Conservation (phyloP, 2,113 vertebrate genomes). For the Eubucco bourcierii region DNA sequence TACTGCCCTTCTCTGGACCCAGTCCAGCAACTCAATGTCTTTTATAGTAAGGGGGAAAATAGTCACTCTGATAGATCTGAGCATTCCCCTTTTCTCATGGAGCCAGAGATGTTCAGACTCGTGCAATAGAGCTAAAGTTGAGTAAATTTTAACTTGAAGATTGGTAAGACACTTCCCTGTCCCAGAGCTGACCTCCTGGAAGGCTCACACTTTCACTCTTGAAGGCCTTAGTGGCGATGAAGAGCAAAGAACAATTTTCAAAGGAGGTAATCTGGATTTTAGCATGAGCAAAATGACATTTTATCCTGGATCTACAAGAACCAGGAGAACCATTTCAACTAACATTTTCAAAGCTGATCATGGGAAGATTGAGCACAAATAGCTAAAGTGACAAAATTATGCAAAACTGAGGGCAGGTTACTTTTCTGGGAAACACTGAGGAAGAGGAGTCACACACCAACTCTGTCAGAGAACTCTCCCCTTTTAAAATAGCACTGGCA, state of each 20-base stretch:
- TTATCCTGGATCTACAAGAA: slow-evolving; percentile 42
- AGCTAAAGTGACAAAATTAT: slow-evolving; percentile 6
- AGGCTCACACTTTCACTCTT: not conserved
- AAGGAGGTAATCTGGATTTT: slow-evolving; percentile 50
- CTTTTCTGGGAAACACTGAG: not conserved
- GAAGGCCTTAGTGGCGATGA: not conserved
- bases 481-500: not conserved
- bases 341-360: slow-evolving; percentile 41
- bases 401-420: not conserved
- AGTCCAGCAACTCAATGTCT: too few species aligned
- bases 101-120: not conserved
- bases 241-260: slow-evolving; percentile 33
- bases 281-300: slow-evolving; percentile 43
- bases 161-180: not conserved
- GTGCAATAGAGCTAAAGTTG: not conserved
- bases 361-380: slow-evolving; percentile 4
- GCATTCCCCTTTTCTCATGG: not conserved
- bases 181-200: slow-evolving; percentile 15
- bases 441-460: not conserved
- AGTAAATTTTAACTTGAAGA: not conserved
- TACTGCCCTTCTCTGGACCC: too few species aligned
- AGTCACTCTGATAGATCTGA: not conserved
- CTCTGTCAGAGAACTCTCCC: not conserved
- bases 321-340: slow-evolving; percentile 50
- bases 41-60: too few species aligned